Evolutionary conservation across 2,888 invertebrate species (phyloP), one percentile per base, ranked within the genome.

Genomic region (Lissonota sp.): DNA sequence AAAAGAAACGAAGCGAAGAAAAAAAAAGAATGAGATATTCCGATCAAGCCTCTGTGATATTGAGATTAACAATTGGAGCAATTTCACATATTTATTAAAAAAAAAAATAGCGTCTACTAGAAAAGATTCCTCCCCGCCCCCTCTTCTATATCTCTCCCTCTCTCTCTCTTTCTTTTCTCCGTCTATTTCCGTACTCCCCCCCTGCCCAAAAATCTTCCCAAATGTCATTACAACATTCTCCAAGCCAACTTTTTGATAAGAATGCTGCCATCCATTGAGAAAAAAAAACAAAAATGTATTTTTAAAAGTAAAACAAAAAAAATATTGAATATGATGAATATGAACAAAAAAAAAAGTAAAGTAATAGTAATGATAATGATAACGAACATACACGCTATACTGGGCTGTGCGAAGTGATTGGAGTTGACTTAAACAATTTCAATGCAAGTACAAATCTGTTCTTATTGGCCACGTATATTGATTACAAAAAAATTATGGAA

Each of bases 401-500:
- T 90, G 91, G 92, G 92, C 92, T 92, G 92, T 92, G 92, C 91
- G 90, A 92, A 90, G 91, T 92, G 90, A 91, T 91, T 92, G 91
- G 91, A 92, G 91, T 91, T 92, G 90, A 91, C 91, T 91, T 91
- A 91, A 84, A 92, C 91, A 91, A 92, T 92, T 92, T 92, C 91
- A 92, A 91, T 92, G 90, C 92, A 92, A 92, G 92, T 92, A 92
- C 92, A 92, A 92, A 92, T 91, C 92, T 92, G 91, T 92, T 92
- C 91, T 92, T 92, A 92, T 92, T 92, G 92, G 92, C 91, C 91
- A 91, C 92, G 89, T 91, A 91, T 92, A 91, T 91, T 90, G 90
- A 90, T 90, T 91, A 90, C 86, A 87, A 88, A 53, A 72, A 53
- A 66, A 72, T 44, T 44, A 44, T 14, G 26, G 12, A 39, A 60